A percentile compares a stretch with the other conserved stretches of the same genome.
Evolutionary conservation across 2,797 vertebrate genomes (phyloP).

Genomic region (Aratinga solstitialis): DNA sequence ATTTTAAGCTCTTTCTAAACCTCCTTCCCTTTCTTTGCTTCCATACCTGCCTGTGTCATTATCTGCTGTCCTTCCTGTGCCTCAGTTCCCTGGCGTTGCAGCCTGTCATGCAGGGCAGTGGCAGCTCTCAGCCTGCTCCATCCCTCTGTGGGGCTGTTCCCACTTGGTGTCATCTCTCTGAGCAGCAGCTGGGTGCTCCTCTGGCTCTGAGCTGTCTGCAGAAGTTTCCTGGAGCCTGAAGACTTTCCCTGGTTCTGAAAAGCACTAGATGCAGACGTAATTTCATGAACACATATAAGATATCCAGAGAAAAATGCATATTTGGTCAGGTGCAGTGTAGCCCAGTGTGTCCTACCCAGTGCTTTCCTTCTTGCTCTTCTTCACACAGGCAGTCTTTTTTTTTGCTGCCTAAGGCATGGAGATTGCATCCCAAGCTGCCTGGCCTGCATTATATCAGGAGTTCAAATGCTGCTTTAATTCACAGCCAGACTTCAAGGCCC

Average conservation of each 20-base stretch:
- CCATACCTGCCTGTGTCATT: neutral
- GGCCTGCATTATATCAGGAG: neutral
- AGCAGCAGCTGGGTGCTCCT: neutral
- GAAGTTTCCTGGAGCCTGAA: neutral
- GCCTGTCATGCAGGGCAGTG: rapidly evolving
- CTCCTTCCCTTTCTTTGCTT: neutral
- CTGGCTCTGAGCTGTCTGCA: neutral
- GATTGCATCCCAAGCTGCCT: neutral
- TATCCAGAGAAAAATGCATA: neutral
- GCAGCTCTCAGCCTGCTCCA: neutral
- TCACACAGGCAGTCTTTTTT: constrained; percentile 4
- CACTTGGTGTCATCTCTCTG: neutral
- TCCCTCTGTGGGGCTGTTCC: neutral
- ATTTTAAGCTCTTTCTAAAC: neutral
- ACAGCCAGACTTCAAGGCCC: neutral
- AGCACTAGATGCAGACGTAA: neutral
- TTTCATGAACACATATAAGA: neutral
- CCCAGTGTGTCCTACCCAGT: neutral
- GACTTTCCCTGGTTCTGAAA: neutral
- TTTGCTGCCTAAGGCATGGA: neutral
- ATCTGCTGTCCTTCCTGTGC: neutral
- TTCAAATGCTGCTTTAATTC: constrained; percentile 21
- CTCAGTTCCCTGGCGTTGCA: neutral
- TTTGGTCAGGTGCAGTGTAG: neutral
- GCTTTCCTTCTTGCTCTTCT: neutral